These are phyloP conservation scores for Microtus agrestis DNA, from an alignment of 2,797 vertebrate genomes.

Conservation along the genomic window DNA sequence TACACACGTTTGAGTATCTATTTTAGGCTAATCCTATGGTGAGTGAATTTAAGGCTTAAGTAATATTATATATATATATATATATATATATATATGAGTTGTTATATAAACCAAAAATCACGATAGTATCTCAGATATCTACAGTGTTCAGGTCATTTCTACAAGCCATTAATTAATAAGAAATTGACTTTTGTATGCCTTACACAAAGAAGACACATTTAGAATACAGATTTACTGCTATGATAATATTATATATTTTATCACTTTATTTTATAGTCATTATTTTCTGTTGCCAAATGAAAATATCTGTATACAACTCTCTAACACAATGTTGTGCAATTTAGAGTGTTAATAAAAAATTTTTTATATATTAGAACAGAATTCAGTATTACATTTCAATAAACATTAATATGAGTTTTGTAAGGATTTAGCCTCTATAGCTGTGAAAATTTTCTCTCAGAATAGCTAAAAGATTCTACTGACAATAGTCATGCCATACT, in stretches of 20 bases:
- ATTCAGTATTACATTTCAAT: background rate
- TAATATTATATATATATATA: background rate
- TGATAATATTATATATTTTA: background rate
- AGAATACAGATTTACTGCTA: background rate
- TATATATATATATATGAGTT: background rate
- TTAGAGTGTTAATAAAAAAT: slow-evolving; percentile 29
- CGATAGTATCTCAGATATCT: background rate
- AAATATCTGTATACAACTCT: background rate
- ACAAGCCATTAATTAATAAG: background rate
- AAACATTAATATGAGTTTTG: background rate
- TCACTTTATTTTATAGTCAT: background rate
- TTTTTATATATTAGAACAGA: background rate
- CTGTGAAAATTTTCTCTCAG: background rate
- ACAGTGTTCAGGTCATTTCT: background rate
- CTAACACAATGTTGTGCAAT: background rate
- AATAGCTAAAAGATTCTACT: background rate
- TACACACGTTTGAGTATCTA: background rate
- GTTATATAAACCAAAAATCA: slow-evolving; percentile 5
- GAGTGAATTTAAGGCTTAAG: background rate
- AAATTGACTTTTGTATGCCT: background rate
- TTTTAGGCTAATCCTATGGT: background rate
- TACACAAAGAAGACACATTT: background rate
- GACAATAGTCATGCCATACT: background rate
- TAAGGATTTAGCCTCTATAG: background rate
- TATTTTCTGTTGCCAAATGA: background rate